Evolutionary conservation across 2,888 invertebrate genomes (phyloP).

Genomic region (Andrena hattorfiana): DNA sequence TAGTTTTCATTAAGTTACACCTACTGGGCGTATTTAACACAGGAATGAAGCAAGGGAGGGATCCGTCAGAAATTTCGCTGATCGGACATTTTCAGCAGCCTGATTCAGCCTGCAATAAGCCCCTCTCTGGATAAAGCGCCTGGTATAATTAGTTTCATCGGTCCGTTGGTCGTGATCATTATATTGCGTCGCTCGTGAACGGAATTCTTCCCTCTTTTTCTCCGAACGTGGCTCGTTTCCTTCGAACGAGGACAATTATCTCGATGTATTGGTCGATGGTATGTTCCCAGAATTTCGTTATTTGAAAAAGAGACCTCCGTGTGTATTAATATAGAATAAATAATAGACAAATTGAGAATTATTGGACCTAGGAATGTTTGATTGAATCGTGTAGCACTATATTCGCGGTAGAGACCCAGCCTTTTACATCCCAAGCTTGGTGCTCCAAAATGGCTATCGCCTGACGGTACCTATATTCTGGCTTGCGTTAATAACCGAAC

Average conservation of each 20-base stretch:
- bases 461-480: neutral
- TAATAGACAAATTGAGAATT: neutral
- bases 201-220: slow-evolving; percentile 25
- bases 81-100: slow-evolving; percentile 74
- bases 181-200: slow-evolving; percentile 59
- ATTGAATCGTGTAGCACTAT: neutral
- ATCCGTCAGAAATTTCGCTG: slow-evolving; percentile 79
- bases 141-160: slow-evolving; percentile 76
- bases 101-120: slow-evolving; percentile 77
- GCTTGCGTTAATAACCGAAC: slow-evolving; percentile 1
- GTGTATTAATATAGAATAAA: neutral
- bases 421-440: neutral
- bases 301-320: neutral
- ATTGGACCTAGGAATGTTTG: neutral
- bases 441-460: neutral
- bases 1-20: slow-evolving; percentile 73
- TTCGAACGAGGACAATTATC: slow-evolving; percentile 6
- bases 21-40: slow-evolving; percentile 37
- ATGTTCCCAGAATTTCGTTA: neutral
- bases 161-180: slow-evolving; percentile 66
- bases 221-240: neutral
- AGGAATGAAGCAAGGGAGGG: slow-evolving; percentile 17
- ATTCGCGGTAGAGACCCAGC: too few species aligned
- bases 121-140: slow-evolving; percentile 37
- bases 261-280: slow-evolving; percentile 37